phyloP scores from a whole-genome alignment of 2,888 invertebrate species.

The Kryphioiulus occultus region DNA sequence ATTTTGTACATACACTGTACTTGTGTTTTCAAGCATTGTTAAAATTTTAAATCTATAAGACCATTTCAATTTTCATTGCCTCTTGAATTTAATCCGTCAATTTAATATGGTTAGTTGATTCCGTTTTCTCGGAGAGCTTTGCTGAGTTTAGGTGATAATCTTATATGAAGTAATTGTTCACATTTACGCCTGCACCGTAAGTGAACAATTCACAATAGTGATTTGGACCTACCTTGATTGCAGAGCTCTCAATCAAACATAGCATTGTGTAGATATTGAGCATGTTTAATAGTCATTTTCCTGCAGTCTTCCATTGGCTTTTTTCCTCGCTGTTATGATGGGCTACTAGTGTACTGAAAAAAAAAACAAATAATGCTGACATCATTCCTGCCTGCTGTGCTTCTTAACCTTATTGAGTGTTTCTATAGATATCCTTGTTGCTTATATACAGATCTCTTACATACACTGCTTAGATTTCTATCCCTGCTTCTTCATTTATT shows the following conservation, averaged over 20 bases:
- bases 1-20: not conserved
- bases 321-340: not conserved
- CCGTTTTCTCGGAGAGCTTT: not conserved
- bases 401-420: conserved; percentile 39
- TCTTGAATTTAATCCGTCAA: not conserved
- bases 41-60: not conserved
- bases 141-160: not conserved
- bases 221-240: not conserved
- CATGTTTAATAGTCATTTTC: conserved; percentile 18
- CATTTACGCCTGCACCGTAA: not conserved
- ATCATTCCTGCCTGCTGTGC: conserved; percentile 39
- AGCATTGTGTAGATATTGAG: not conserved
- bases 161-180: not conserved
- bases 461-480: conserved; percentile 1
- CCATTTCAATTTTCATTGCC: not conserved
- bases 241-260: not conserved
- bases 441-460: conserved; percentile 29
- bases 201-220: not conserved
- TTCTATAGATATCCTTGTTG: conserved; percentile 14
- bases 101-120: not conserved
- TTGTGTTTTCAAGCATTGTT: not conserved
- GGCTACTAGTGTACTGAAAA: not conserved
- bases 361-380: not conserved
- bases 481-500: not conserved
- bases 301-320: conserved; percentile 36